Conservation (phyloP, 2,797 vertebrate species). For the Brotula barbata region DNA sequence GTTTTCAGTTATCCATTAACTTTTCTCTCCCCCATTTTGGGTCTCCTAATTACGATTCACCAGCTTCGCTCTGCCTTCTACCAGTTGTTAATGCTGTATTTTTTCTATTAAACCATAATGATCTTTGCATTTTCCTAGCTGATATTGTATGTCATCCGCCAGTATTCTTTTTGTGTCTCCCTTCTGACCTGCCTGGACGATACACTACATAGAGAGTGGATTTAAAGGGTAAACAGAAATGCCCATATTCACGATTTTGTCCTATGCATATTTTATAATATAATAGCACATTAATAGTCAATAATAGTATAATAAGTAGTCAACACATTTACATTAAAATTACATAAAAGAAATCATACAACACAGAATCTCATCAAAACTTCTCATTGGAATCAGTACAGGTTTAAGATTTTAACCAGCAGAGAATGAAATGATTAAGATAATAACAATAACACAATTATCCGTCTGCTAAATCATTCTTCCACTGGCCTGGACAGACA, state of each 20-base stretch:
- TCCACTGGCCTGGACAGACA: not conserved
- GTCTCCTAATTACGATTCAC: constrained; percentile 27
- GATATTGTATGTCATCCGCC: not conserved
- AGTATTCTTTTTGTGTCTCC: constrained; percentile 11
- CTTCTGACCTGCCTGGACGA: not conserved
- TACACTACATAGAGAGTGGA: no score
- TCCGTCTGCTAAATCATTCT: not conserved
- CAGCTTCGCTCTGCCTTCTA: constrained; percentile 13
- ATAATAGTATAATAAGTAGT: no score
- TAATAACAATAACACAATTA: not conserved
- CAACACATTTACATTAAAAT: no score
- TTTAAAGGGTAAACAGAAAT: no score
- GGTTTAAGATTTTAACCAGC: not conserved
- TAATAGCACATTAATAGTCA: no score
- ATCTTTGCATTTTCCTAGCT: constrained; percentile 11
- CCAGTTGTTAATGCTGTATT: constrained; percentile 26
- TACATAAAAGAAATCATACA: no score
- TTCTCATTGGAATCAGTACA: not conserved
- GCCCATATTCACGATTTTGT: not conserved
- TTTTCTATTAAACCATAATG: constrained; percentile 4
- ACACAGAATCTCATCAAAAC: not conserved
- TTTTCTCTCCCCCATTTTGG: constrained; percentile 11
- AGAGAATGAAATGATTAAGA: no score
- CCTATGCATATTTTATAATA: no score
- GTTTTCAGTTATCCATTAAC: not conserved